Percentiles rank a stretch among this genome's conserved stretches.
phyloP scores from a whole-genome alignment of 2,888 invertebrate species.

The Epinotia demarniana region DNA sequence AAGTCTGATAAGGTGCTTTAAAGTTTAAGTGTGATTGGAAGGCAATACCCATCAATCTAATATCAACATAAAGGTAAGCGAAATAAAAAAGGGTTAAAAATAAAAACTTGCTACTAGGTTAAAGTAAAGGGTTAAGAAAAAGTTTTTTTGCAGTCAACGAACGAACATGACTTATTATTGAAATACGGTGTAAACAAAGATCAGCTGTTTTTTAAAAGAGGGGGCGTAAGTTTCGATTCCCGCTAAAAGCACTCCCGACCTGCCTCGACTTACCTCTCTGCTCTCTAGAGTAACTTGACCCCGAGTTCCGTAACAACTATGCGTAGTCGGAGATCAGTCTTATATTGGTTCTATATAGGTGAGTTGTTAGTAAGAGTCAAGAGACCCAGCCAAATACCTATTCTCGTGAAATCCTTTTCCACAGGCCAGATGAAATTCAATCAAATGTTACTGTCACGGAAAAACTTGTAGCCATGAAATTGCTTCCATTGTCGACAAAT shows the following conservation, averaged over 20 bases:
- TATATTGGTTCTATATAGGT: too few species aligned
- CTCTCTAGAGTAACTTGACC: neutral
- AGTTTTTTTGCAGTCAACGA: too few species aligned
- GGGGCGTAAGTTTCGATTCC: neutral
- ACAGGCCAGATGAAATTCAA: too few species aligned
- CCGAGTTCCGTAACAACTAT: neutral
- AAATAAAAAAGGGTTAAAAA: neutral
- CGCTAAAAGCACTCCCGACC: neutral
- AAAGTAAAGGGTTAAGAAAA: too few species aligned
- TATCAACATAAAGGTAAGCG: slow-evolving; percentile 4
- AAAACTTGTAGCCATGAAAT: too few species aligned
- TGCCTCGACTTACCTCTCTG: neutral
- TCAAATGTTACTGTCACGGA: too few species aligned
- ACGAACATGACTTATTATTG: too few species aligned
- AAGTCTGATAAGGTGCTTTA: slow-evolving; percentile 67
- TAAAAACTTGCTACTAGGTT: neutral
- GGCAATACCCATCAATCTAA: neutral
- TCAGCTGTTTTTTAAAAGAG: slow-evolving; percentile 28
- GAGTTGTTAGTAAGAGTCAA: too few species aligned
- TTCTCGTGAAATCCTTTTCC: too few species aligned
- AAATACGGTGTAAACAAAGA: slow-evolving; percentile 22
- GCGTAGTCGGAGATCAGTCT: too few species aligned
- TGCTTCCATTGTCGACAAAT: too few species aligned
- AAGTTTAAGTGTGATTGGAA: slow-evolving; percentile 41
- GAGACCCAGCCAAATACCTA: too few species aligned